Conservation (phyloP, 2,113 vertebrate genomes). For the Strigops habroptila region DNA sequence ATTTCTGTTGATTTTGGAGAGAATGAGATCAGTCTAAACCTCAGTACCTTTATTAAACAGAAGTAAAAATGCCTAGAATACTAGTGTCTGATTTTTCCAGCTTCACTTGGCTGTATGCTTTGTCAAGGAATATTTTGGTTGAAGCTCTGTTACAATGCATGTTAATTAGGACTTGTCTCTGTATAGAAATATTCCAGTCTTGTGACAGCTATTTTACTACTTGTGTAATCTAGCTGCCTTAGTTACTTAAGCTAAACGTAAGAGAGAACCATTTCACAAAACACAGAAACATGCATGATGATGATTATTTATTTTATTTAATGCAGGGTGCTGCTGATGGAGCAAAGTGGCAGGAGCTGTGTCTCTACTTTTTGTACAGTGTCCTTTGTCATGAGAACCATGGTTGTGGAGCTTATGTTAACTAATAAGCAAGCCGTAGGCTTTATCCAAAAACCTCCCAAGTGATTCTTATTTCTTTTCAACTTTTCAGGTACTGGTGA, state of each 20-base stretch:
- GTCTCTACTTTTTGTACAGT: slow-evolving; percentile 71
- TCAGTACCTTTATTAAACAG: neutral
- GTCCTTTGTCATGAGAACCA: slow-evolving; percentile 59
- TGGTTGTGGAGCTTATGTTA: slow-evolving; percentile 66
- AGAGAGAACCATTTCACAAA: neutral
- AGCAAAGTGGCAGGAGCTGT: neutral
- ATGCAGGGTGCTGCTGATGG: neutral
- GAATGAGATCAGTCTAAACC: neutral
- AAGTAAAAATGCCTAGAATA: neutral
- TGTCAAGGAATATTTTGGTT: neutral
- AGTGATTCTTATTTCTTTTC: neutral
- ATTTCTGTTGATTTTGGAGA: neutral
- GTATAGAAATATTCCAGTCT: neutral
- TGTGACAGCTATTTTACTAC: neutral
- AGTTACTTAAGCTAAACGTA: neutral
- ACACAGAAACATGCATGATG: neutral
- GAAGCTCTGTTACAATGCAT: neutral
- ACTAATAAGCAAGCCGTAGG: neutral
- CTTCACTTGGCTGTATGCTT: neutral
- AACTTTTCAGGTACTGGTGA: neutral
- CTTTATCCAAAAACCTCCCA: neutral
- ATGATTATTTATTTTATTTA: neutral
- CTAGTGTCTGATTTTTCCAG: neutral
- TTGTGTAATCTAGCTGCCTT: neutral
- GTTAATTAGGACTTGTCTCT: neutral